A percentile compares a stretch with the other conserved stretches of the same genome.
Conservation (phyloP, 2,797 vertebrate genomes). For the Acanthornis magna region DNA sequence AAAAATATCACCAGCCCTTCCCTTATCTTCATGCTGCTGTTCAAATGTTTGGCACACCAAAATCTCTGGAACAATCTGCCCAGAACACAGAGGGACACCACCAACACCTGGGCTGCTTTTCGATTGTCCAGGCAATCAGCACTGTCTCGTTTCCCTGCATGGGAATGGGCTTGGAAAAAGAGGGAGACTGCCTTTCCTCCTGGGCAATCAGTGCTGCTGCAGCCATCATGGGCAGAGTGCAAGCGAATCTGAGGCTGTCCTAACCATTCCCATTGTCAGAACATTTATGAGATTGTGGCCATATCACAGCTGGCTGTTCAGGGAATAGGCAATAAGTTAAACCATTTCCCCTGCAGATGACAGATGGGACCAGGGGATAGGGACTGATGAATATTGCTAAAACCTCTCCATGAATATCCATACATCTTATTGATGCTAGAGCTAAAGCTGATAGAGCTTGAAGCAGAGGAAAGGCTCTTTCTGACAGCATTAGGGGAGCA, state of each 20-base stretch:
- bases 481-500: background rate
- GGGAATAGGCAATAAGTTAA: background rate
- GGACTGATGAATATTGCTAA: background rate
- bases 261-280: background rate
- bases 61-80: background rate
- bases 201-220: background rate
- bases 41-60: background rate
- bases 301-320: slow-evolving; percentile 8
- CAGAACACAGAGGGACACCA: background rate
- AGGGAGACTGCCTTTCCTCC: background rate
- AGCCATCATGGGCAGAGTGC: background rate
- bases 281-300: background rate
- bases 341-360: background rate
- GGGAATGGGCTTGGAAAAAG: background rate
- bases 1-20: background rate
- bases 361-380: background rate
- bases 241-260: background rate
- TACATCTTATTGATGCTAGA: background rate
- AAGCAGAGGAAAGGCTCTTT: background rate
- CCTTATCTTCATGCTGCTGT: background rate
- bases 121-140: background rate
- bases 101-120: background rate
- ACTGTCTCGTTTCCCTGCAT: accelerated
- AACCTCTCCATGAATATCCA: background rate
- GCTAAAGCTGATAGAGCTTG: background rate